Evolutionary conservation across 2,888 invertebrate genomes (phyloP), one percentile per base, ranked within the genome.

Genomic region (Andrena dorsata): DNA sequence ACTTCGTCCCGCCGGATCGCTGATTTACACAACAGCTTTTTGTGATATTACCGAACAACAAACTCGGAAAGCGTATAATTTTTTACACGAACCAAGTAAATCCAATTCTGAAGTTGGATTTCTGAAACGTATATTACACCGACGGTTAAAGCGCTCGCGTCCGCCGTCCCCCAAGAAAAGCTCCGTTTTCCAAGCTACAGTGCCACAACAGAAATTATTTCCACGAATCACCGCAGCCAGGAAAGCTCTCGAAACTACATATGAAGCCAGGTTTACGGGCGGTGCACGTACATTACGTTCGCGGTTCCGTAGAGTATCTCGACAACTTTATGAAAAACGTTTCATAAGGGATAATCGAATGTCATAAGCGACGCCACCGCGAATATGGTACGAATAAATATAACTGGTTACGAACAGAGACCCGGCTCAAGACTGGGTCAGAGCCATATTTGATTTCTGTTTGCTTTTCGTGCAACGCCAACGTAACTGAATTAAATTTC

Each of bases 401-500:
- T 35, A 4, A 35, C 5, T 23, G 26, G 41, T 26, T 23, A 28
- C 26, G 56, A 47, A 3, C 26, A 28, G 53, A 30, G 60, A 56
- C 23, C 10, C 2, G 30, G n/a, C 28, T n/a, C 20, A 16, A 10
- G 56, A 74, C 30, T 23, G 49, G 53, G 49, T 35, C 51, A 53
- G 16, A 7, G 20, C 35, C 51, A 68, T 63, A 71, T 56, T 80
- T 49, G 28, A 71, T 68, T 80, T 63, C 74, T 70, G 66, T 74
- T 77, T 68, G 26, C 74, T 20, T 63, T 64, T 30, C 63, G 16
- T n/a, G 26, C 16, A 51, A 3, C 30, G 8, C 2, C 10, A 60
- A 26, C 20, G 30, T 80, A 76, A 72, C 65, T 7, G 65, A 71
- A 75, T 84, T 65, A 80, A 79, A 63, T 74, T 47, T 35, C 7